Evolutionary conservation across 2,888 invertebrate species (phyloP), one percentile per base, ranked within the genome.

Genomic region (Coelopa pilipes): DNA sequence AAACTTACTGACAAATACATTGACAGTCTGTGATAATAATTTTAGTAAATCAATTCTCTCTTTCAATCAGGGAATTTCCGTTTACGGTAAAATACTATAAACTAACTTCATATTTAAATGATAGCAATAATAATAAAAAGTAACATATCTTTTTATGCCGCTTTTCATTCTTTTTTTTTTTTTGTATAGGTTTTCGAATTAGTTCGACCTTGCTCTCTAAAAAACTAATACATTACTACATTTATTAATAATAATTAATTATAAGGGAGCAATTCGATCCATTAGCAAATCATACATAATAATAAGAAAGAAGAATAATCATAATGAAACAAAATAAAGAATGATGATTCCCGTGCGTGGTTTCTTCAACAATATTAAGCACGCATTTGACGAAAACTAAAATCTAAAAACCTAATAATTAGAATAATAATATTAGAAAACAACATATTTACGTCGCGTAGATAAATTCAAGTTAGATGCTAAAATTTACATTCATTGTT

Each of bases 221-320:
- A 77, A 76, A 76, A 77, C 76, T 78, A 76, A 75, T 76, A 77
- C 76, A 76, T 78, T 74, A 78, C 74, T 78, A 77, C 75, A 57
- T 21, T 15, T 45, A 62, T 62, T 2, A 34, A 59, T 59, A 19
- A 21, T 59, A 19, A 59, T 59, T 59, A 59, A 2, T 49, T 49
- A 49, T 11, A 49, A 34, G 34, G 34, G 34, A 57, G 19, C n/a
- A 57, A 57, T 4, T 17, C 45, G 34, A 45, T 21, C 19, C 13
- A 21, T 21, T 21, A 11, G 57, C 17, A 59, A 57, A 57, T 57
- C 17, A 59, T 2, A 19, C 17, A 57, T 55, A 69, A 17, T 53
- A 53, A 50, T 21, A 34, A 57, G 47, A 46, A 21, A 24, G 3
- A 66, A 59, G 13, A 34, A 68, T 7, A 47, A 65, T 49, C 19